Evolutionary conservation across 2,888 invertebrate genomes (phyloP), one percentile per base, ranked within the genome.

Genomic region (Amaurobius ferox): DNA sequence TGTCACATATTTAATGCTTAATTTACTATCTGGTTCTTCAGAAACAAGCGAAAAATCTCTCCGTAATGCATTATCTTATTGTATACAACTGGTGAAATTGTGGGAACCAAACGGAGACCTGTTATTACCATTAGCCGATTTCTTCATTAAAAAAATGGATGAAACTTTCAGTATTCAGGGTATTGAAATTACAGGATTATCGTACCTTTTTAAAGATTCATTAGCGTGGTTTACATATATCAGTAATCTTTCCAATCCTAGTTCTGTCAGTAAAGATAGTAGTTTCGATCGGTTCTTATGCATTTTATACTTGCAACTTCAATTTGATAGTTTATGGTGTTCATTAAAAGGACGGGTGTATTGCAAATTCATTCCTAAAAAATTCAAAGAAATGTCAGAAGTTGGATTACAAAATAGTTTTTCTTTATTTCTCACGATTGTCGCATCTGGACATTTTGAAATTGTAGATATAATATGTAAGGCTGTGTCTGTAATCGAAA

Each of bases 51-150:
- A 72, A 68, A 74, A 78, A 35, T 30, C 6, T 28, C 40, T 86
- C 5, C 73, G 79, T 7, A 19, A 1, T 29, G 19, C 44, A 16
- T 64, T 86, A 44, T 86, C 64, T 55, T 71, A 66, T 30, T 55
- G 66, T 13, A 32, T 71, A 26, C 26, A 76, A 28, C 40, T 86
- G 30, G n/a, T 71, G 40, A 29, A 40, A 5, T 26, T 76, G 0
- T 86, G 86, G 86, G 79, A 86, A 35, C 66, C 86, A 40, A 76
- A 28, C 29, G 70, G 55, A 16, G 79, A 86, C 3, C 23, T 86
- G 13, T 35, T 86, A 19, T 26, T 79, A 13, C 79, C 79, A 13
- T n/a, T 86, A 35, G 66, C 67, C 1, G 86, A 86, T 23, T 86
- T 67, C 23, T 86, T 30, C 61, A 68, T 86, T 19, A 86, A 77